Base-by-base conservation (phyloP, 2,888 invertebrate species). In the Chorisops tibialis region DNA sequence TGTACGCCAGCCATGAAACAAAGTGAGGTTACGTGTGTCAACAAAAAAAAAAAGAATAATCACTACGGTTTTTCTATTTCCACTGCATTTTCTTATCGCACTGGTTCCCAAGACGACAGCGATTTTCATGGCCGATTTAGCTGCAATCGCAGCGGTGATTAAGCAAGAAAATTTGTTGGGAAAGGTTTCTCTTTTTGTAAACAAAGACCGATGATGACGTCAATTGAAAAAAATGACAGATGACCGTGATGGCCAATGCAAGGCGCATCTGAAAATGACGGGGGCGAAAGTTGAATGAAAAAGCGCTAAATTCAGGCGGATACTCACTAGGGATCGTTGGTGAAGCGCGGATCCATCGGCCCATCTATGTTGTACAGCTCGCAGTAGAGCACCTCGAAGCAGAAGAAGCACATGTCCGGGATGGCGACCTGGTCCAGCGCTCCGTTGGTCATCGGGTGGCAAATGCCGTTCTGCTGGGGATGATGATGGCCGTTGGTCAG, bases 401-500 rank as follows among this genome's bases (percentile, higher is more conserved):
- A 99, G 83, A 92, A 98, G 83, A 91, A 93, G 78, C 96, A 96
- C 98, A 99, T 99, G 79, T 97, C 96, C 67, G 91, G 89, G 78
- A 88, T 86, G 70, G 92, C 93, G 69, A 95, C 89, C 75, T 69
- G 74, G 9, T 74, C 73, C 56, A 73, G 43, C 16, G 43, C 56
- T 22, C 56, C 56, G 50, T 67, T 69, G 22, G 48, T 41, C 18
- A 52, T 39, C 16, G 48, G 38, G 22, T 48, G 50, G 22, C 39
- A 49, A 6, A 50, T 39, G 22, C 60, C 60, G 18, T 49, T 49
- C 16, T 21, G 43, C 16, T 43, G 37, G 19, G 61, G 63, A 58
- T 66, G 65, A 22, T 45, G 52, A 12, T 67, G 68, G 45, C 75
- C 73, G 3, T 80, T 80, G 71, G 82, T 83, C 66, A 76, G 75